These are phyloP conservation scores for Amphiura filiformis DNA, from an alignment of 35 echinoderm and acorn worm species.

Conservation along the genomic window DNA sequence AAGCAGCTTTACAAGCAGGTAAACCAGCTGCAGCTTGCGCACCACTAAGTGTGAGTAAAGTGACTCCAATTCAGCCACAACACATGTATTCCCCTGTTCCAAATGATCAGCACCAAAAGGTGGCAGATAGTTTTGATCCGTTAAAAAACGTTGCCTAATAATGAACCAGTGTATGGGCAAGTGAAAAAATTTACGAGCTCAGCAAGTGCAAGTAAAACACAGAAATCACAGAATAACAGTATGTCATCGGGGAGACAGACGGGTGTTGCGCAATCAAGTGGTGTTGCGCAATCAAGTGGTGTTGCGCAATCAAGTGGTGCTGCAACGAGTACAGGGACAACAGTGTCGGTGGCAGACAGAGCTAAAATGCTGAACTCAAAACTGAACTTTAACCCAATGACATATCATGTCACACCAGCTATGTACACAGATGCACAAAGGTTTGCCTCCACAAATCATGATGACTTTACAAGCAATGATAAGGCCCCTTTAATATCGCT, in stretches of 20 bases:
- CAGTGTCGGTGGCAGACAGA: not conserved
- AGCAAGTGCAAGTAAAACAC: too few relatives aligned
- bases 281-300: not conserved
- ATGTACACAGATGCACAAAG: conserved; percentile 17
- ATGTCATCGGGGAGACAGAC: too few relatives aligned
- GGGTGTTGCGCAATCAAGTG: too few relatives aligned
- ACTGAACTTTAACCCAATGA: not conserved
- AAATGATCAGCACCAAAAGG: conserved; percentile 15
- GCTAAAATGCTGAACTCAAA: not conserved
- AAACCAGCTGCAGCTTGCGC: not conserved
- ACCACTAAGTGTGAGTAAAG: not conserved
- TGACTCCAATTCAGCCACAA: not conserved
- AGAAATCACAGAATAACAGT: not conserved
- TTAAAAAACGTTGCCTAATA: conserved; percentile 20
- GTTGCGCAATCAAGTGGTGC: not conserved
- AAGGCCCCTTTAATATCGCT: conserved; percentile 17
- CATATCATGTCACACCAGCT: not conserved
- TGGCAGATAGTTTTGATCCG: conserved; percentile 48
- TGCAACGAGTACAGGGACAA: not conserved
- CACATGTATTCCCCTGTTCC: conserved; percentile 22
- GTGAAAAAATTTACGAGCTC: not conserved
- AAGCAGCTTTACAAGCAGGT: not conserved
- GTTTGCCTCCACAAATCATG: conserved; percentile 31
- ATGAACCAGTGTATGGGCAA: not conserved
- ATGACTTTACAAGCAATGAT: conserved; percentile 12